phyloP scores from a whole-genome alignment of 2,888 invertebrate species.

The Philaethria dido region DNA sequence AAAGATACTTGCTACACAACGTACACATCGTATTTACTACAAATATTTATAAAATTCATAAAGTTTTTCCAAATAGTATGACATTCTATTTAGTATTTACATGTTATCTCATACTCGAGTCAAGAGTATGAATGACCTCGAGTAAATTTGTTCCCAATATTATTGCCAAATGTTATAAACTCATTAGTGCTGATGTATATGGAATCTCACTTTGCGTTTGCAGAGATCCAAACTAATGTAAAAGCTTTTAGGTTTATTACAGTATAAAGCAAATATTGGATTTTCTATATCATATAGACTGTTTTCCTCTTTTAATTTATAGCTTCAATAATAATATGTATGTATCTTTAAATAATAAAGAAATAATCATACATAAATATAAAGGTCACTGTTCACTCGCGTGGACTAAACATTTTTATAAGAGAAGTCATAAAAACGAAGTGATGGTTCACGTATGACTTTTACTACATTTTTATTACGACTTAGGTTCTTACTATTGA shows the following conservation, averaged over 20 bases:
- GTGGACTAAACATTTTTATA: slow-evolving; percentile 24
- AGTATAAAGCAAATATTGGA: slow-evolving; percentile 1
- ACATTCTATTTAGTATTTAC: slow-evolving; percentile 15
- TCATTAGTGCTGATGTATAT: slow-evolving; percentile 30
- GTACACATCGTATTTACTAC: background rate
- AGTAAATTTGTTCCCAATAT: slow-evolving; percentile 24
- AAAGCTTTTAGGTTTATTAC: slow-evolving; percentile 38
- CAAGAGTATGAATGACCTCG: slow-evolving; percentile 22
- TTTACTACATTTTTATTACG: slow-evolving; percentile 43
- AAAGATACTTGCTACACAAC: background rate
- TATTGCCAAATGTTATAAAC: slow-evolving; percentile 31
- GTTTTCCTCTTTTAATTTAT: slow-evolving; percentile 9
- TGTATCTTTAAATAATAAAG: background rate
- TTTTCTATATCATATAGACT: slow-evolving; percentile 7
- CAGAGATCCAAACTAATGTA: slow-evolving; percentile 29
- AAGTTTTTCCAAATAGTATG: slow-evolving; percentile 10
- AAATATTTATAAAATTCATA: background rate
- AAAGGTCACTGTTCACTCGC: slow-evolving; percentile 1
- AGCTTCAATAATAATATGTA: background rate
- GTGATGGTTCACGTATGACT: slow-evolving; percentile 40
- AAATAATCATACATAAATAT: slow-evolving; percentile 1
- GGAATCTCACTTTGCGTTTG: slow-evolving; percentile 30
- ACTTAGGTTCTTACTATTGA: slow-evolving; percentile 34
- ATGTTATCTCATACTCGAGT: slow-evolving; percentile 14
- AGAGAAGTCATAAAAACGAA: slow-evolving; percentile 42